Conservation (phyloP, 2,113 vertebrate species). For the Rhinopomastus cyanomelas region DNA sequence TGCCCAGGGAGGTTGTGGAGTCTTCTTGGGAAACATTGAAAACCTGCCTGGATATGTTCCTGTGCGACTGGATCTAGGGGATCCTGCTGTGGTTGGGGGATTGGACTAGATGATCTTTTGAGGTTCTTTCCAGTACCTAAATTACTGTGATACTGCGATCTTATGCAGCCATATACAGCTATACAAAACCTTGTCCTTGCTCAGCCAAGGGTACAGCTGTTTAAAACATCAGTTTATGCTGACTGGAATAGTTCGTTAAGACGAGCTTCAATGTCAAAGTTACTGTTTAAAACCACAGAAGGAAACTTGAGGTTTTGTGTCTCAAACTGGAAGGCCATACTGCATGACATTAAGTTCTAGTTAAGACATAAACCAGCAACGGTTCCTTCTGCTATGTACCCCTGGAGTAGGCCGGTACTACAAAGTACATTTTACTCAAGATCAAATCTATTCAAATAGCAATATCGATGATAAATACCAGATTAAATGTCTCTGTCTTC, state of each 20-base stretch:
- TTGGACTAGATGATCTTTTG: too few relatives aligned
- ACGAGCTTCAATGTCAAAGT: neutral
- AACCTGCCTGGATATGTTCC: too few relatives aligned
- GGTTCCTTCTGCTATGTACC: neutral
- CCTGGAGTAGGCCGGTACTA: neutral
- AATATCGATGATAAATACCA: neutral
- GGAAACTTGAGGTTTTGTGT: neutral
- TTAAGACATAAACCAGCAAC: neutral
- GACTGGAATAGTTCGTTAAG: neutral
- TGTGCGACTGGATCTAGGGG: too few relatives aligned
- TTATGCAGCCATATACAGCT: rapidly evolving
- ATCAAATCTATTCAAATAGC: neutral
- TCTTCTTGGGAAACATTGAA: too few relatives aligned
- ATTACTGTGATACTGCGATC: too few relatives aligned
- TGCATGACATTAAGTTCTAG: neutral
- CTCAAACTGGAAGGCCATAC: neutral
- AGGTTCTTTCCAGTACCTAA: too few relatives aligned
- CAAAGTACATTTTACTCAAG: neutral
- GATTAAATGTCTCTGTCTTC: neutral
- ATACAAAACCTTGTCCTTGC: neutral
- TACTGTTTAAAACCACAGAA: neutral
- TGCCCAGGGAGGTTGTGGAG: too few relatives aligned
- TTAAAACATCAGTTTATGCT: neutral
- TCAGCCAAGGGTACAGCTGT: neutral
- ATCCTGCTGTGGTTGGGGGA: too few relatives aligned